Evolutionary conservation across 2,888 invertebrate species (phyloP), one percentile per base, ranked within the genome.

Genomic region (Mesorhabditis belari): DNA sequence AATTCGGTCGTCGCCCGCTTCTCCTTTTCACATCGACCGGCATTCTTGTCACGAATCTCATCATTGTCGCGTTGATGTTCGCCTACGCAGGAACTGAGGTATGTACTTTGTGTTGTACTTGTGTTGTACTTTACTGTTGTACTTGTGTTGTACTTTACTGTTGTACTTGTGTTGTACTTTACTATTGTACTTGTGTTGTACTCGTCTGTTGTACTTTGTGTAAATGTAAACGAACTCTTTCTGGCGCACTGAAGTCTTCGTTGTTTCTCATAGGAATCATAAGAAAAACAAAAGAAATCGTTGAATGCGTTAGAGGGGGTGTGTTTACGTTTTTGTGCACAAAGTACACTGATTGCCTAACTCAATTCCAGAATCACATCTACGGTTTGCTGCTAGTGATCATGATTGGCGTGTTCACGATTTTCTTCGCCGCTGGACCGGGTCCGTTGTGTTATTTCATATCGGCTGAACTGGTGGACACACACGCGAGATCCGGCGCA

Each of bases 361-460:
- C n/a, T n/a, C n/a, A n/a, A n/a, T 65, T 69, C 58, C 63, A 75
- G 71, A 62, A 70, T 44, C 60, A 60, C 24, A 63, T 67, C 56
- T 58, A 74, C 12, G 71, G 71, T 21, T 62, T 66, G 58, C 66
- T 69, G 52, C 65, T 77, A 6, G 71, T 75, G 25, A 52, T 61
- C 21, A 67, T 71, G 49, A 74, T 77, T 49, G 65, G 71, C 52
- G 57, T 75, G 5, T 77, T 77, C 63, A 69, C 70, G 21, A 55
- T 73, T 24, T 70, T 73, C 44, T 77, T 77, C 49, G 67, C 76
- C 19, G 60, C 74, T 9, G 77, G 77, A 5, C 77, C 77, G 5
- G 77, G 77, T 5, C 76, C 76, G 17, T 59, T 77, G 2, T 74
- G 71, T 51, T 77, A 73, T 57, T 77, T 77, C 55, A 73, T 77